Percentiles rank a stretch among this genome's conserved stretches.
Conservation (phyloP, 1,140 invertebrate species). For the Pentalonia nigronervosa region DNA sequence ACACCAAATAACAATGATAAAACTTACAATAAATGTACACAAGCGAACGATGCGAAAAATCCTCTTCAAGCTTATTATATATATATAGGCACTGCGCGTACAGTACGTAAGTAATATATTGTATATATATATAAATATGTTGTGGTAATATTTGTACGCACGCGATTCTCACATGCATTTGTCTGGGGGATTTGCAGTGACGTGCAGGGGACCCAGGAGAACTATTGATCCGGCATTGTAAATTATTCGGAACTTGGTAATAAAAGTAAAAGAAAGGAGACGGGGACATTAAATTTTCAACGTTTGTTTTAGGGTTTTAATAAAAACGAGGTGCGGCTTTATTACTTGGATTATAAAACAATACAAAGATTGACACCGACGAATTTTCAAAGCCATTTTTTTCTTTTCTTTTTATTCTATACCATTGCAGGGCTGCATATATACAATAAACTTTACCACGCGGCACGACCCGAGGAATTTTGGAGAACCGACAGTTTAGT, state of each 20-base stretch:
- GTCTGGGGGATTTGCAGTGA: slow-evolving; percentile 49
- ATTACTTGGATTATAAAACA: slow-evolving; percentile 56
- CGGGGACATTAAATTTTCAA: slow-evolving; percentile 48
- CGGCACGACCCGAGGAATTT: neutral
- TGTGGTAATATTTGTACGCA: neutral
- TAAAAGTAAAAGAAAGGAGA: slow-evolving; percentile 46
- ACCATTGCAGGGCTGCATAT: neutral
- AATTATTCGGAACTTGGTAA: slow-evolving; percentile 52
- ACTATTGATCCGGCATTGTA: slow-evolving; percentile 56
- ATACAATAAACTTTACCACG: neutral
- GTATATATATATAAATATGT: neutral
- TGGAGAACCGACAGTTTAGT: neutral
- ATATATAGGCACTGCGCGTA: neutral
- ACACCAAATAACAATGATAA: neutral
- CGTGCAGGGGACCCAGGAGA: slow-evolving; percentile 25
- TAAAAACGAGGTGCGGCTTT: slow-evolving; percentile 52
- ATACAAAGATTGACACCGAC: slow-evolving; percentile 54
- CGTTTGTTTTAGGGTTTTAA: slow-evolving; percentile 53
- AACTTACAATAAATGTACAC: neutral
- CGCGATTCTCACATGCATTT: slow-evolving; percentile 45
- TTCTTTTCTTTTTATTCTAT: neutral
- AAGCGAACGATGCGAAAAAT: neutral
- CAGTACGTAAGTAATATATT: neutral
- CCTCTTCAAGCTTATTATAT: neutral
- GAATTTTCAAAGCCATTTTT: slow-evolving; percentile 26